Conservation (phyloP, 2,888 invertebrate species). For the Dasypogon diadema region DNA sequence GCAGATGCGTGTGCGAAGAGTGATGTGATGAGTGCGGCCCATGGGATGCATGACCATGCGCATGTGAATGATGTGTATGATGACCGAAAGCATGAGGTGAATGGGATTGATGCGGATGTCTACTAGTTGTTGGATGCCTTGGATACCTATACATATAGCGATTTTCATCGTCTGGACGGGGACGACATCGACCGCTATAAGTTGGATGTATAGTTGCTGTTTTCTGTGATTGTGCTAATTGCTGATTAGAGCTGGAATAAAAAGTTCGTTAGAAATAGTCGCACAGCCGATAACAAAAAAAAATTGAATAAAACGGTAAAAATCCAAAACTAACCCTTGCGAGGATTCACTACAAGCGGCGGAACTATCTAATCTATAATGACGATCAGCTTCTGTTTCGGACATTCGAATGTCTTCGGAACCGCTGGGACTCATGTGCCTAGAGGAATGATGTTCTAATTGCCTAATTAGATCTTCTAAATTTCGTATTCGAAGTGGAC, state of each 20-base stretch:
- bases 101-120: slow-evolving; percentile 72
- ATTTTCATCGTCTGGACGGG: slow-evolving; percentile 77
- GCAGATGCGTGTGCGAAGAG: slow-evolving; percentile 73
- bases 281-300: background rate
- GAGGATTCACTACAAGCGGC: slow-evolving; percentile 80
- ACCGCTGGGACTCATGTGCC: slow-evolving; percentile 91
- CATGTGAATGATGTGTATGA: slow-evolving; percentile 69
- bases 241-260: slow-evolving; percentile 67
- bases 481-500: slow-evolving; percentile 90
- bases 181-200: slow-evolving; percentile 73
- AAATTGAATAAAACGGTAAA: slow-evolving; percentile 16
- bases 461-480: slow-evolving; percentile 91
- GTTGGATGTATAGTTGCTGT: slow-evolving; percentile 70
- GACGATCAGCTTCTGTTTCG: slow-evolving; percentile 89
- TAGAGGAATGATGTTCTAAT: slow-evolving; percentile 85
- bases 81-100: slow-evolving; percentile 70
- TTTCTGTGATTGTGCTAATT: slow-evolving; percentile 70
- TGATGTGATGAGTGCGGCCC: slow-evolving; percentile 70
- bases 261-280: slow-evolving; percentile 21
- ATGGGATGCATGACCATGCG: slow-evolving; percentile 69
- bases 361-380: slow-evolving; percentile 85
- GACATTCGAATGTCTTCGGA: slow-evolving; percentile 88
- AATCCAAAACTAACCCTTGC: slow-evolving; percentile 72
- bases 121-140: slow-evolving; percentile 69
- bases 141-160: slow-evolving; percentile 82